Base-by-base conservation (phyloP, 2,113 vertebrate species). In the Helogale parvula region DNA sequence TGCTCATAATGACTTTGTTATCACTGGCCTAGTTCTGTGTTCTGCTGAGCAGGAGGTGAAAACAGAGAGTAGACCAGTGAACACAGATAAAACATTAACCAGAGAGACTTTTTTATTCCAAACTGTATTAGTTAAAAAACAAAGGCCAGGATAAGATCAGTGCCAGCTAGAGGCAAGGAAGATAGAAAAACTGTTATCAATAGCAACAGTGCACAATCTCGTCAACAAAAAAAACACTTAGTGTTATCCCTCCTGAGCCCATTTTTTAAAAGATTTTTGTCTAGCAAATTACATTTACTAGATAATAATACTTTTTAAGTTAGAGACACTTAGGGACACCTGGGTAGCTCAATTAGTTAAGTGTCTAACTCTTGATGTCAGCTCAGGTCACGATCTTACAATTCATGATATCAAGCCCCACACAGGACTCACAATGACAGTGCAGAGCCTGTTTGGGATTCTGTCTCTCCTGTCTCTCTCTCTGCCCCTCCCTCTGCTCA, bases 91-190 rank as follows among this genome's bases (percentile, higher is more conserved):
- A 31, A 69, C 14, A 12, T 38, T 17, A 81, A 38, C 45, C 33
- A 25, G 21, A 91, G 12, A 72, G 25, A 5, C 2, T 4, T 21
- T 38, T 33, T 63, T 33, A 33, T 50, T 88, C n/a, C 88, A 81
- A 94, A 89, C 0, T 15, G 3, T 65, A 2, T 14, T 14, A 63
- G 47, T 9, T 77, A 27, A 31, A 35, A 74, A 45, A 33, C 1
- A 91, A 0, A 83, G 72, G 74, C 33, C 33, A 68, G 69, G 63
- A 95, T 77, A 80, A 92, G 85, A 89, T 63, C 72, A 68, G 79
- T 60, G 83, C 57, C 93, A 80, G 69, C 93, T 93, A 86, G 72
- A 91, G 80, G 86, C 52, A 93, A 38, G 92, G 68, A 72, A 16
- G 31, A 54, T 10, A 52, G 15, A 33, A 14, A 57, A 38, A 23